A percentile compares a stretch with the other conserved stretches of the same genome.
Conservation (phyloP, 2,888 invertebrate species). For the Xylota segnis region DNA sequence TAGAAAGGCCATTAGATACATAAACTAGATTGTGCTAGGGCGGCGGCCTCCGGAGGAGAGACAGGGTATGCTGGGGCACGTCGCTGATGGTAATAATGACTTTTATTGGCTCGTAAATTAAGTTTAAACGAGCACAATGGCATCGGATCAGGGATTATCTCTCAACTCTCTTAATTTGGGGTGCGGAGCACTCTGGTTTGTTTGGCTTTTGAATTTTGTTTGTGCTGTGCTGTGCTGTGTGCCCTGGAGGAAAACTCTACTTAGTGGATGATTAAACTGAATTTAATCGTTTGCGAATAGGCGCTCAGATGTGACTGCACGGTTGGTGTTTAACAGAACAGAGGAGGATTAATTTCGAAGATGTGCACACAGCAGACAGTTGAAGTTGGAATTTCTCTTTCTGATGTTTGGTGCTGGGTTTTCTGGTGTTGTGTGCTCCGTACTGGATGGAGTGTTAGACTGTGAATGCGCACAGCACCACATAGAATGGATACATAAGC, state of each 20-base stretch:
- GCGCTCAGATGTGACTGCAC: constrained; percentile 80
- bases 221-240: too few species aligned
- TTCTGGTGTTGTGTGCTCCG: not conserved
- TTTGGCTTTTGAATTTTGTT: constrained; percentile 57
- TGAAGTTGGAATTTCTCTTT: not conserved
- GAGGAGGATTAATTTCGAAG: constrained; percentile 32
- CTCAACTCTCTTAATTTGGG: constrained; percentile 64
- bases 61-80: too few species aligned
- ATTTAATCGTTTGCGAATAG: constrained; percentile 85
- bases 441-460: not conserved
- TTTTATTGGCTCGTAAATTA: constrained; percentile 55
- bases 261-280: constrained; percentile 85
- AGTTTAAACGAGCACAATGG: constrained; percentile 29
- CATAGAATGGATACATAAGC: too few species aligned
- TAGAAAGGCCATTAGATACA: constrained; percentile 79
- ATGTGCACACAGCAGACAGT: constrained; percentile 15
- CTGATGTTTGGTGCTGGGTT: not conserved
- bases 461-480: constrained; percentile 3
- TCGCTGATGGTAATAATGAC: constrained; percentile 15
- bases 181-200: constrained; percentile 40
- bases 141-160: constrained; percentile 66
- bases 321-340: constrained; percentile 6
- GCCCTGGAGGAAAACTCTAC: constrained; percentile 75
- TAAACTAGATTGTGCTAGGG: constrained; percentile 9
- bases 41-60: too few species aligned